Evolutionary conservation across 2,797 vertebrate species (phyloP).

Genomic region (Meriones psammophilus): DNA sequence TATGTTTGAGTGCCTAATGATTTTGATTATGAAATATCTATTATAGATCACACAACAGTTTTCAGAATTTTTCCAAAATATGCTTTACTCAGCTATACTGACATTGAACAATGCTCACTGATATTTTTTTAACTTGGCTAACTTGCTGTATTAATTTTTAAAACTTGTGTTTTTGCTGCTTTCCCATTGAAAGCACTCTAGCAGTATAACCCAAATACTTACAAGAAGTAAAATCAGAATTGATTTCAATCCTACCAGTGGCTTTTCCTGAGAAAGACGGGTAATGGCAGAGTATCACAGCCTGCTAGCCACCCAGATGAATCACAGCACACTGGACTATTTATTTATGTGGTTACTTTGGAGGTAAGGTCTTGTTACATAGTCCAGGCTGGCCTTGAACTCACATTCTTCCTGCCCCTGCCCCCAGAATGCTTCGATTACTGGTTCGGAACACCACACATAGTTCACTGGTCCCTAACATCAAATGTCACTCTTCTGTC

Average conservation of each 20-base stretch:
- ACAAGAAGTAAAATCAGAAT: neutral
- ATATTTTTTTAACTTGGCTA: conserved; percentile 62
- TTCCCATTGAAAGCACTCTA: conserved; percentile 4
- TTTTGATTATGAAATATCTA: conserved; percentile 67
- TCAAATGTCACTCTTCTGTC: neutral
- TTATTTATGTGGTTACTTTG: neutral
- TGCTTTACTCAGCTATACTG: conserved; percentile 58
- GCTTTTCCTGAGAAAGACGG: neutral
- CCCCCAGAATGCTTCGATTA: neutral
- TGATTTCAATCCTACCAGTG: neutral
- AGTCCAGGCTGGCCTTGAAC: neutral
- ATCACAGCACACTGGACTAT: neutral
- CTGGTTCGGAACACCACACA: neutral
- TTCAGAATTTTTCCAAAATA: conserved; percentile 50
- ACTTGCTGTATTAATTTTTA: conserved; percentile 63
- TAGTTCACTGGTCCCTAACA: neutral
- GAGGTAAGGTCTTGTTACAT: neutral
- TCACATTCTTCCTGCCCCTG: neutral
- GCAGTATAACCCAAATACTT: conserved; percentile 28
- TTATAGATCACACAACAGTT: conserved; percentile 35
- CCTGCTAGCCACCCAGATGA: accelerated
- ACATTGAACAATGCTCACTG: conserved; percentile 68
- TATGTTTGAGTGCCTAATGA: conserved; percentile 29
- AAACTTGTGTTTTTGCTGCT: conserved; percentile 52
- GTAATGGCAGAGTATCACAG: neutral